Conservation (phyloP, 2,797 vertebrate species). For the Phataginus tetradactyla region DNA sequence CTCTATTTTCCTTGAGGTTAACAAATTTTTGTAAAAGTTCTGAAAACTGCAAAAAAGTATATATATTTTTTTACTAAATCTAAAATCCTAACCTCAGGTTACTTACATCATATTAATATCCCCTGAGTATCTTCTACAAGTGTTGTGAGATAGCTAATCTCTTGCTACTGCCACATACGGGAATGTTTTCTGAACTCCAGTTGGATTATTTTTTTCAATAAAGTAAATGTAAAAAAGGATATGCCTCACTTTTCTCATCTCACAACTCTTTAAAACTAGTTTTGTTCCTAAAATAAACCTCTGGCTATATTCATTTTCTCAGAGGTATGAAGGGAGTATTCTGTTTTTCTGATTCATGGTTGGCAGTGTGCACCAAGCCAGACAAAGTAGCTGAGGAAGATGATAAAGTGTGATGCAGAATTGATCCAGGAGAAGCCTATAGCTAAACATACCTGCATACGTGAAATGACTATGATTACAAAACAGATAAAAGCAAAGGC, state of each 20-base stretch:
- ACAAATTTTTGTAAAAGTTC: not conserved
- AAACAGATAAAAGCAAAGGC: slow-evolving; percentile 35
- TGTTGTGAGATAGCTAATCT: not conserved
- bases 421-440: slow-evolving; percentile 4
- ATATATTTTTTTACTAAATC: not conserved
- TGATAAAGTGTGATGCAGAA: not conserved
- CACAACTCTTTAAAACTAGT: slow-evolving; percentile 26
- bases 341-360: not conserved
- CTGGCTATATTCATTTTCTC: slow-evolving; percentile 11
- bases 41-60: slow-evolving; percentile 25
- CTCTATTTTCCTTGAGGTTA: slow-evolving; percentile 21
- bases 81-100: slow-evolving; percentile 19
- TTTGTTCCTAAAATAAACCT: slow-evolving; percentile 23
- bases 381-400: not conserved
- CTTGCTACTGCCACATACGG: not conserved
- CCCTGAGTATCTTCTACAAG: not conserved
- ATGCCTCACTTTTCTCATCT: slow-evolving; percentile 48
- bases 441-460: not conserved
- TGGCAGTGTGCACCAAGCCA: not conserved
- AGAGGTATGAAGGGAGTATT: not conserved
- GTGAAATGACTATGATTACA: slow-evolving; percentile 40
- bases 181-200: not conserved
- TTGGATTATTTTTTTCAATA: not conserved
- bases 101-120: not conserved
- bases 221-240: not conserved